A percentile compares a stretch with the other conserved stretches of the same genome.
phyloP scores from a whole-genome alignment of 2,113 vertebrate species.

The Ginglymostoma cirratum region DNA sequence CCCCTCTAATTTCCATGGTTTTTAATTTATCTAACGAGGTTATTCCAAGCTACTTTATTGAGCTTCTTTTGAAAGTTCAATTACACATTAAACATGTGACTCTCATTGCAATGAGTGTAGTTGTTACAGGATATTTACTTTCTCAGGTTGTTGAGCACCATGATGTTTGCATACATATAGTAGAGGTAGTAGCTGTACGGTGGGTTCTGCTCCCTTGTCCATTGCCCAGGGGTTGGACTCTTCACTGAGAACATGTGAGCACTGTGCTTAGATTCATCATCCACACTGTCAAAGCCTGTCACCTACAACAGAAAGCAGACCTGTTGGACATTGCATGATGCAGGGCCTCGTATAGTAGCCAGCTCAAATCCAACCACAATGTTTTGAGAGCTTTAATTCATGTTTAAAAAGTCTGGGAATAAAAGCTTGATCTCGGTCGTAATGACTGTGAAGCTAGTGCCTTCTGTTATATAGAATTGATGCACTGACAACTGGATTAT shows the following conservation, averaged over 20 bases:
- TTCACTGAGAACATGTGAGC: constrained; percentile 92
- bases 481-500: neutral
- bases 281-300: constrained; percentile 95
- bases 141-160: constrained; percentile 95
- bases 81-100: neutral
- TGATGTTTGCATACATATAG: constrained; percentile 96
- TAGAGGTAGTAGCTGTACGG: constrained; percentile 96
- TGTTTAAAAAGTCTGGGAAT: neutral
- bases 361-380: neutral
- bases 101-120: neutral
- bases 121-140: constrained; percentile 61
- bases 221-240: constrained; percentile 83
- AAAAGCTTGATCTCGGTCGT: neutral
- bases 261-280: constrained; percentile 96
- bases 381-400: neutral
- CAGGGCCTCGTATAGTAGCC: neutral
- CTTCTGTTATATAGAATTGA: too few relatives aligned
- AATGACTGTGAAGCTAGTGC: neutral
- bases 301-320: constrained; percentile 58
- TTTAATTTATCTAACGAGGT: neutral
- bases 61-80: neutral
- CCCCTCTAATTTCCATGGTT: too few relatives aligned
- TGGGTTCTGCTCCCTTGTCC: constrained; percentile 82
- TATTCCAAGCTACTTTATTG: neutral
- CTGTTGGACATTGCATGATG: neutral